These are phyloP conservation scores for Morinoia aosen DNA, from an alignment of 2,888 invertebrate genomes.

Conservation along the genomic window DNA sequence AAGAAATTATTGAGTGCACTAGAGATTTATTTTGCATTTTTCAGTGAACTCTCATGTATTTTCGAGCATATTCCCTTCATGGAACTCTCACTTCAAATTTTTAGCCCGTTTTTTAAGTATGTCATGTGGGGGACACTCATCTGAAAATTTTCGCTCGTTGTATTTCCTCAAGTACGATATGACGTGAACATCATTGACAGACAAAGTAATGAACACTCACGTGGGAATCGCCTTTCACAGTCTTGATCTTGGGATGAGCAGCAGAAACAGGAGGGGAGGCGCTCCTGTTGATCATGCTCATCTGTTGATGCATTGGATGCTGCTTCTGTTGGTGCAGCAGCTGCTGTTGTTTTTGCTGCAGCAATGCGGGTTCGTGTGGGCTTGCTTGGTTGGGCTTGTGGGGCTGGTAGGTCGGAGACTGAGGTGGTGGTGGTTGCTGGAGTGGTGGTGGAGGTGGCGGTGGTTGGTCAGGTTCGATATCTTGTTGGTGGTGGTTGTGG, in stretches of 20 bases:
- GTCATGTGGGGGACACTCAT: neutral
- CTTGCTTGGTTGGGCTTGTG: neutral
- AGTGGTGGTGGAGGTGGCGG: conserved; percentile 52
- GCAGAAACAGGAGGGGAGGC: conserved; percentile 38
- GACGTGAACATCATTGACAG: neutral
- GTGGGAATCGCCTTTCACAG: conserved; percentile 61
- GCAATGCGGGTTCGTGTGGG: neutral
- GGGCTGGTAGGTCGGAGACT: neutral
- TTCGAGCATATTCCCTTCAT: neutral
- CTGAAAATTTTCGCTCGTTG: no score
- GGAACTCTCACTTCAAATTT: neutral
- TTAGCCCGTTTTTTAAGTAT: neutral
- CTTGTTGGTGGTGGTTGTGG: neutral
- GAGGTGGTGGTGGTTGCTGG: conserved; percentile 54
- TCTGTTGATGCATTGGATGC: neutral
- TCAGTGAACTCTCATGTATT: no score
- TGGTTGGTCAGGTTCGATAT: neutral
- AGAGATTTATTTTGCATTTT: no score
- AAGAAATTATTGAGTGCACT: no score
- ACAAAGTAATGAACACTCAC: conserved; percentile 49
- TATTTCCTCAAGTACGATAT: neutral
- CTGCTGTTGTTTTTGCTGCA: conserved; percentile 1
- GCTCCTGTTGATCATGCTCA: neutral
- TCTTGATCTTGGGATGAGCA: conserved; percentile 60
- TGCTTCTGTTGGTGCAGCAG: neutral